Evolutionary conservation across 2,113 vertebrate species (phyloP).

Genomic region (Fukomys damarensis): DNA sequence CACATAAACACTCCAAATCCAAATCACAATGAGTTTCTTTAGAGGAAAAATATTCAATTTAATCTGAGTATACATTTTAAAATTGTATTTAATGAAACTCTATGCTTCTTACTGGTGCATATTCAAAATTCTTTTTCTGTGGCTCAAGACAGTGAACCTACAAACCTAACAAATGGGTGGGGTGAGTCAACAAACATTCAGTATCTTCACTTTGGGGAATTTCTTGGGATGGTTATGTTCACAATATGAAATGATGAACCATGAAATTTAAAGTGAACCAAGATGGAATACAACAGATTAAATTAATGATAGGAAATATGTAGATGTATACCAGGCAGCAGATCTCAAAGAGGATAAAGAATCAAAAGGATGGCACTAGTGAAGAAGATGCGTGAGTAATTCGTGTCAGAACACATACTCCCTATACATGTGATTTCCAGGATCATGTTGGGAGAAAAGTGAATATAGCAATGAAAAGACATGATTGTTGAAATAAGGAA

Average conservation of each 20-base stretch:
- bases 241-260: not conserved
- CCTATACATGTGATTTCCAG: not conserved
- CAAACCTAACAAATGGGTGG: not conserved
- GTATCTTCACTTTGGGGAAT: not conserved
- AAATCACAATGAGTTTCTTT: not conserved
- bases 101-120: not conserved
- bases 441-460: not conserved
- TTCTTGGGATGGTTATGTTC: not conserved
- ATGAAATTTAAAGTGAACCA: not conserved
- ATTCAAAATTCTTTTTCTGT: not conserved
- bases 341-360: not conserved
- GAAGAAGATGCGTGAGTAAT: not conserved
- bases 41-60: not conserved
- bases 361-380: not conserved
- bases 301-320: not conserved
- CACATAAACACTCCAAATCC: not conserved
- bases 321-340: not conserved
- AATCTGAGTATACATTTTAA: not conserved
- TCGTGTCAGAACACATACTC: not conserved
- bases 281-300: not conserved
- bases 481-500: not conserved
- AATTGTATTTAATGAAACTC: not conserved
- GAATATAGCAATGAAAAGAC: not conserved
- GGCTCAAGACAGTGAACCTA: not conserved
- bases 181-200: not conserved